Percentiles rank a stretch among this genome's conserved stretches.
These are phyloP conservation scores for Lysandra bellargus DNA, from an alignment of 2,888 invertebrate species.

Conservation along the genomic window DNA sequence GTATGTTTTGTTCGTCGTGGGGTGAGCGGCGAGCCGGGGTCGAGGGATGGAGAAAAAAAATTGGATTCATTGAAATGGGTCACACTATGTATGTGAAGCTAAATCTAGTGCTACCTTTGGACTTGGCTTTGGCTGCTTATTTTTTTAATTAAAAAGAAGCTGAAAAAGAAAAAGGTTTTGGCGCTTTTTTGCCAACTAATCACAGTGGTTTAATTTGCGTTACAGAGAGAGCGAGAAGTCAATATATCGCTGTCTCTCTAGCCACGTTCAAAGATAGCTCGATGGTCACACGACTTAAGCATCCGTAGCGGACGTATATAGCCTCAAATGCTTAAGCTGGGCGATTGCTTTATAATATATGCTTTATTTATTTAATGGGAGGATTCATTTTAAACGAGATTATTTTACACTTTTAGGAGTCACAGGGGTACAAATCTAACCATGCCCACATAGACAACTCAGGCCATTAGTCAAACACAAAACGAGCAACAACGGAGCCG, in stretches of 20 bases:
- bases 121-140: not conserved
- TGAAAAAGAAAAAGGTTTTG: not conserved
- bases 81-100: constrained; percentile 68
- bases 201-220: not conserved
- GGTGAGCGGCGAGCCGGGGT: constrained; percentile 77
- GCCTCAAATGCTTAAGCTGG: constrained; percentile 58
- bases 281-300: constrained; percentile 30
- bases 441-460: constrained; percentile 66
- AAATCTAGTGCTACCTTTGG: constrained; percentile 53
- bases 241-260: not conserved
- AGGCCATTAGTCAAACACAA: constrained; percentile 72
- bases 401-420: constrained; percentile 59
- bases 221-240: not conserved
- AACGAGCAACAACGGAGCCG: constrained; percentile 55
- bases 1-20: constrained; percentile 72
- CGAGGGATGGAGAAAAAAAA: constrained; percentile 73
- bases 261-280: constrained; percentile 5
- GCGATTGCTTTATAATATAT: constrained; percentile 64
- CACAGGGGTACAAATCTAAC: constrained; percentile 42
- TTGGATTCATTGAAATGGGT: constrained; percentile 79
- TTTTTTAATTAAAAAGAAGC: not conserved
- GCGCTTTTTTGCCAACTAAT: not conserved
- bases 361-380: constrained; percentile 50
- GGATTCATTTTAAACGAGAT: constrained; percentile 58
- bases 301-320: constrained; percentile 29